Percentiles rank a stretch among this genome's conserved stretches.
Conservation (phyloP, 1,140 invertebrate species). For the Procambarus virginalis region DNA sequence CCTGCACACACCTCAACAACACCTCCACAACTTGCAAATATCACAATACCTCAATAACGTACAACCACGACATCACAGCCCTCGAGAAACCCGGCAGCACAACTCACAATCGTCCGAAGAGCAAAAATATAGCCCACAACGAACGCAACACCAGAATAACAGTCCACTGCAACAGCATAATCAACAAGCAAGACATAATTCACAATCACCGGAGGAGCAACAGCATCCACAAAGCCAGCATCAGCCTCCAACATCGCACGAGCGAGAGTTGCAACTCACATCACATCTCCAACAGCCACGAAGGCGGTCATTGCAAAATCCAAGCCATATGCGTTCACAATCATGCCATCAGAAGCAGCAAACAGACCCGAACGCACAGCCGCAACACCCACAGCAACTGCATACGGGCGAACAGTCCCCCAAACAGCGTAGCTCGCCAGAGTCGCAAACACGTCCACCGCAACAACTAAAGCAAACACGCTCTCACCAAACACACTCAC, state of each 20-base stretch:
- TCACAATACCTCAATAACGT: background rate
- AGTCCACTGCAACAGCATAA: too few relatives aligned
- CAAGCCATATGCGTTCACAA: too few relatives aligned
- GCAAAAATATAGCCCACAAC: background rate
- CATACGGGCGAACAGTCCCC: too few relatives aligned
- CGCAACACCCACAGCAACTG: background rate
- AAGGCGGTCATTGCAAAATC: too few relatives aligned
- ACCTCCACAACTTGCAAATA: background rate
- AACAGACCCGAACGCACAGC: too few relatives aligned
- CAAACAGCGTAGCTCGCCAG: too few relatives aligned
- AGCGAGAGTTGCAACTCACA: background rate
- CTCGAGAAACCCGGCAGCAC: background rate
- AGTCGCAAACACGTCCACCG: background rate
- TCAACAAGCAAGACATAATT: too few relatives aligned
- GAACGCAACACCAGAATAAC: background rate
- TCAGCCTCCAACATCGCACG: background rate
- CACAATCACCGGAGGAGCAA: too few relatives aligned
- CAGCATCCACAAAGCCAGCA: background rate
- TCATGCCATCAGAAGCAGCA: too few relatives aligned
- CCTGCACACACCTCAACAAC: background rate
- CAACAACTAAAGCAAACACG: background rate
- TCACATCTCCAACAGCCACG: background rate
- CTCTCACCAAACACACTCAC: background rate
- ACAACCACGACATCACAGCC: background rate
- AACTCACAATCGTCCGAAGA: background rate